These are phyloP conservation scores for Pachyrhynchus sulphureomaculatus DNA, from an alignment of 1,140 invertebrate species.

Conservation along the genomic window DNA sequence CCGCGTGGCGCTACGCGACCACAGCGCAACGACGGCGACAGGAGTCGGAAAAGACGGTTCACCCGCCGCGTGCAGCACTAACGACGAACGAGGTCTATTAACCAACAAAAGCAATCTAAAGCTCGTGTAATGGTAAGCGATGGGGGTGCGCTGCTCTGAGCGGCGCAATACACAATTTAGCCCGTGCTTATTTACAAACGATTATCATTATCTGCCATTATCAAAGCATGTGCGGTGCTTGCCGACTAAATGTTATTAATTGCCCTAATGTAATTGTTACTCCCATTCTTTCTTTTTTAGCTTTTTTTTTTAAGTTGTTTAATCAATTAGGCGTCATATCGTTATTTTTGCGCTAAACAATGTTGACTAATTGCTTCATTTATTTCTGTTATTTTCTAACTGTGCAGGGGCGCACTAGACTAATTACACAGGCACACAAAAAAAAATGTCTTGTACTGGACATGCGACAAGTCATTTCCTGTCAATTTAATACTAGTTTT, in stretches of 20 bases:
- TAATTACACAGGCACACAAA: too few species aligned
- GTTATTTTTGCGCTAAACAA: too few species aligned
- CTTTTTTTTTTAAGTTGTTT: too few species aligned
- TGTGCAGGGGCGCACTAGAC: too few species aligned
- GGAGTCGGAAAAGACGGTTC: background rate
- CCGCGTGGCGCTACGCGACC: background rate
- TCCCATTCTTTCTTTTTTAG: background rate
- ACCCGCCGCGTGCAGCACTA: conserved; percentile 5
- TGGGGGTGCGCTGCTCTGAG: conserved; percentile 28
- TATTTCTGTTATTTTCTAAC: too few species aligned
- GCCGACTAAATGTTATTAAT: conserved; percentile 18
- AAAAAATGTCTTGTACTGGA: too few species aligned
- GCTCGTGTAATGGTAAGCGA: conserved; percentile 26
- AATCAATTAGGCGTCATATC: too few species aligned
- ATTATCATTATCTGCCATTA: conserved; percentile 34
- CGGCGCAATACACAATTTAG: conserved; percentile 32
- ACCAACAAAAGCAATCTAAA: conserved; percentile 26
- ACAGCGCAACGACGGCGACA: background rate
- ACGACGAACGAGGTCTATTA: conserved; percentile 15
- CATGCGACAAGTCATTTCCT: too few species aligned
- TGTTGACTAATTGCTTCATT: too few species aligned
- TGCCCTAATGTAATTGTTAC: conserved; percentile 7
- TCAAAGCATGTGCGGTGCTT: conserved; percentile 17
- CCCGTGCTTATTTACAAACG: conserved; percentile 33
- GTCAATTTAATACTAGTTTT: too few species aligned